Percentiles rank a stretch among this genome's conserved stretches.
Evolutionary conservation across 1,140 invertebrate genomes (phyloP).

Genomic region (Drosophila punjabiensis): DNA sequence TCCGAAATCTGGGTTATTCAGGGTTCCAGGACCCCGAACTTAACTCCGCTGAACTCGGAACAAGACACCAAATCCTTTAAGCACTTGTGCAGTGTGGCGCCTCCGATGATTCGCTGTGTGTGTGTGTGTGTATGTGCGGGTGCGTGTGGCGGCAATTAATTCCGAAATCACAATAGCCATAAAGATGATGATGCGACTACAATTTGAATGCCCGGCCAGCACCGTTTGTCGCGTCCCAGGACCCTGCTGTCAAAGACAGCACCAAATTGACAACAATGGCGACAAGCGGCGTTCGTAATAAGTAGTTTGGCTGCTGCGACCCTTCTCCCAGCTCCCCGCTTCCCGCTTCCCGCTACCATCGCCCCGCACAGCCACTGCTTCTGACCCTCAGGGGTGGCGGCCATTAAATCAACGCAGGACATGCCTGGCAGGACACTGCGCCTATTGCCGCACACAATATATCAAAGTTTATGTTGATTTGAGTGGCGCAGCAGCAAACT

Average conservation of each 20-base stretch:
- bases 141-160: slow-evolving; percentile 75
- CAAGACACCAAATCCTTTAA: slow-evolving; percentile 74
- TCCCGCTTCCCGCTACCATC: not conserved
- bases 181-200: slow-evolving; percentile 82
- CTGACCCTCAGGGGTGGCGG: slow-evolving; percentile 45
- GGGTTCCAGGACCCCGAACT: slow-evolving; percentile 26
- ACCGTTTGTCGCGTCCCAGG: not conserved
- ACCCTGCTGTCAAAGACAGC: slow-evolving; percentile 69
- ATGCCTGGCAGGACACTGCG: slow-evolving; percentile 63
- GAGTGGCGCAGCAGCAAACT: slow-evolving; percentile 68
- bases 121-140: slow-evolving; percentile 32
- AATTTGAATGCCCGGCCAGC: slow-evolving; percentile 68
- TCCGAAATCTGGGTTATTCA: not conserved
- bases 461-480: slow-evolving; percentile 84
- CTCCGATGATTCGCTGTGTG: slow-evolving; percentile 53
- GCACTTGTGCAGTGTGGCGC: slow-evolving; percentile 69
- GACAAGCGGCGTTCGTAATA: slow-evolving; percentile 78
- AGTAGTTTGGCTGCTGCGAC: slow-evolving; percentile 58
- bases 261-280: slow-evolving; percentile 77
- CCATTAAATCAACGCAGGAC: slow-evolving; percentile 82
- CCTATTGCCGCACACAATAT: slow-evolving; percentile 81
- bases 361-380: not conserved
- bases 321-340: not conserved
- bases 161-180: slow-evolving; percentile 82
- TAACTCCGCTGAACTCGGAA: slow-evolving; percentile 40